Percentiles rank a stretch among this genome's conserved stretches.
phyloP scores from a whole-genome alignment of 2,797 vertebrate genomes.

The Phaenicophaeus curvirostris region DNA sequence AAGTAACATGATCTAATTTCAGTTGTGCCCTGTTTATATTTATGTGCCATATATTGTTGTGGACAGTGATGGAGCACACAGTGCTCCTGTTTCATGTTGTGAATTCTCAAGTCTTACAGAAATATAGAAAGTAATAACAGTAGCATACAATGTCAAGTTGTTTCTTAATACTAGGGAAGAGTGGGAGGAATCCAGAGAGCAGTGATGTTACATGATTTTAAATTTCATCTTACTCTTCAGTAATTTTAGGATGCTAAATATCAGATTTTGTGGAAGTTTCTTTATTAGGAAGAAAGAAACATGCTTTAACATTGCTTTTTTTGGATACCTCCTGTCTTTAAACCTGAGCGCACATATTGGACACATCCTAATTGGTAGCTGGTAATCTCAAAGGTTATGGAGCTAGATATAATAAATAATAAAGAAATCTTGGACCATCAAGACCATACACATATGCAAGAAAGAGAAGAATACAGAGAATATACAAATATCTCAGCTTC shows the following conservation, averaged over 20 bases:
- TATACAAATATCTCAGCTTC: not conserved
- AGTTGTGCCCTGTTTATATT: not conserved
- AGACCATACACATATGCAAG: not conserved
- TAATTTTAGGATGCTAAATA: not conserved
- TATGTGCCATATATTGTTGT: not conserved
- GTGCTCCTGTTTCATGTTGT: not conserved
- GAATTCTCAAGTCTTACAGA: not conserved
- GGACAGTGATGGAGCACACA: not conserved
- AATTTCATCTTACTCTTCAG: not conserved
- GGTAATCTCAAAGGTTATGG: not conserved
- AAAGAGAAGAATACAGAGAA: not conserved
- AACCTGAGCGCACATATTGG: not conserved
- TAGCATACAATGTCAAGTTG: not conserved
- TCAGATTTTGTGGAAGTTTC: not conserved
- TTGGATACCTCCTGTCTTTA: not conserved
- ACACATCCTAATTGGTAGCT: not conserved
- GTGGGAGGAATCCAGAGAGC: not conserved
- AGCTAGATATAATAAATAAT: not conserved
- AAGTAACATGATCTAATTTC: not conserved
- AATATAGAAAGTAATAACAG: not conserved
- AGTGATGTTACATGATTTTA: not conserved
- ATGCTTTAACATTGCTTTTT: not conserved
- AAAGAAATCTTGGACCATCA: not conserved
- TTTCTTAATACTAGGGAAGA: not conserved
- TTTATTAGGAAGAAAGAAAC: not conserved